Evolutionary conservation across 2,888 invertebrate species (phyloP), one percentile per base, ranked within the genome.

Genomic region (Eugnorisma glareosa): DNA sequence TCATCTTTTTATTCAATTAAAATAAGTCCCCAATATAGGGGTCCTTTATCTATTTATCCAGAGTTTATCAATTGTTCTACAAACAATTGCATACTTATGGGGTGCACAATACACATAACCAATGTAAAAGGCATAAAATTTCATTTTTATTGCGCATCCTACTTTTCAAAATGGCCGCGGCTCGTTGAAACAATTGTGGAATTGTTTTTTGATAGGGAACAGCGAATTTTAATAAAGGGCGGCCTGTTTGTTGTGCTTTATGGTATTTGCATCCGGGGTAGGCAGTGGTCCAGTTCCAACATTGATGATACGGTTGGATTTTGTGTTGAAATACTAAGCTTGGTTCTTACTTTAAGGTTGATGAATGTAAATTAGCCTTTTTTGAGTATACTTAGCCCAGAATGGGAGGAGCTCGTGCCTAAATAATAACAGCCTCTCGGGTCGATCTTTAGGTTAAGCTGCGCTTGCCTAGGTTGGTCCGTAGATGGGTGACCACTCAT

Each of bases 71-170:
- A 89, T 87, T 79, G 81, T 69, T 73, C 73, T 76, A 70, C 72
- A 37, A 70, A 69, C 54, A 90, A 91, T 90, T 90, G 86, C 87
- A 87, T 86, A 79, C 76, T 35, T 70, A 77, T 80, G 69, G 85
- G 86, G 88, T 87, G 80, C 81, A 80, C 69, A 71, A 87, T 87
- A 77, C 81, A 78, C 68, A 69, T 75, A 51, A 73, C 84, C 92
- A 94, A 94, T 94, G 86, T 90, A 94, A 93, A 92, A 92, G 81
- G 85, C 92, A 94, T 94, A 94, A 94, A 92, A 87, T 81, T 91
- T 90, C 89, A 92, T 91, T 92, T 92, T 93, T 92, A 93, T 90
- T 90, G 89, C 89, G 86, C 89, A 89, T 90, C 89, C 88, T 86
- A 86, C 83, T 90, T 86, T 81, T 59, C 68, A 76, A 76, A 77